Evolutionary conservation across 2,113 vertebrate genomes (phyloP).

Genomic region (Nasalis larvatus): DNA sequence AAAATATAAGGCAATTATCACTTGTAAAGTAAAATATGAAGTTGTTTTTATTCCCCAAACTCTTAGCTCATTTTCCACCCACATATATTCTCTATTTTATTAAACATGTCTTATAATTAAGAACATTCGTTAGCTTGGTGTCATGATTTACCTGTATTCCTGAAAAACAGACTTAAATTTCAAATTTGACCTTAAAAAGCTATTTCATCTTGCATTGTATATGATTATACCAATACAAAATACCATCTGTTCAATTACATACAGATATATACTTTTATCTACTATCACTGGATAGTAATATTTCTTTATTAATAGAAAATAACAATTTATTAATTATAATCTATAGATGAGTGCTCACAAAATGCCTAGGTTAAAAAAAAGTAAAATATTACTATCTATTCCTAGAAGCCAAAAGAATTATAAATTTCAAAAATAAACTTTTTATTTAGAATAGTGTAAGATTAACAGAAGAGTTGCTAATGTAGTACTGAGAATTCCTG

Average conservation of each 20-base stretch:
- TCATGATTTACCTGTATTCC: neutral
- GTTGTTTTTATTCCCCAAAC: neutral
- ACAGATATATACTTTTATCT: neutral
- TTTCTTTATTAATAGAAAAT: neutral
- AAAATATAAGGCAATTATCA: neutral
- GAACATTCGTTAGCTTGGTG: slow-evolving; percentile 1
- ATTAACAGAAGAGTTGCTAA: neutral
- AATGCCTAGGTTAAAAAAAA: neutral
- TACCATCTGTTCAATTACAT: neutral
- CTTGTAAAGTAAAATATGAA: neutral
- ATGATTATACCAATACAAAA: slow-evolving; percentile 17
- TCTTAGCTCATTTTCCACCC: neutral
- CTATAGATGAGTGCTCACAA: neutral
- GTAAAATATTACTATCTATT: neutral
- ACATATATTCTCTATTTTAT: neutral
- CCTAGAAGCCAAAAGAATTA: neutral
- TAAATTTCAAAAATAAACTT: neutral
- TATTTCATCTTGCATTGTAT: neutral
- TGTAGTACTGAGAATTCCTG: neutral
- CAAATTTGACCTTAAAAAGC: slow-evolving; percentile 12
- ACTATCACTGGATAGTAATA: neutral
- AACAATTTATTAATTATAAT: neutral
- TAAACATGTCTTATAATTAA: slow-evolving; percentile 41
- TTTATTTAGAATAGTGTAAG: neutral
- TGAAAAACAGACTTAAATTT: slow-evolving; percentile 40